Conservation (phyloP, 1,140 invertebrate species). For the Meloidogyne exigua region DNA sequence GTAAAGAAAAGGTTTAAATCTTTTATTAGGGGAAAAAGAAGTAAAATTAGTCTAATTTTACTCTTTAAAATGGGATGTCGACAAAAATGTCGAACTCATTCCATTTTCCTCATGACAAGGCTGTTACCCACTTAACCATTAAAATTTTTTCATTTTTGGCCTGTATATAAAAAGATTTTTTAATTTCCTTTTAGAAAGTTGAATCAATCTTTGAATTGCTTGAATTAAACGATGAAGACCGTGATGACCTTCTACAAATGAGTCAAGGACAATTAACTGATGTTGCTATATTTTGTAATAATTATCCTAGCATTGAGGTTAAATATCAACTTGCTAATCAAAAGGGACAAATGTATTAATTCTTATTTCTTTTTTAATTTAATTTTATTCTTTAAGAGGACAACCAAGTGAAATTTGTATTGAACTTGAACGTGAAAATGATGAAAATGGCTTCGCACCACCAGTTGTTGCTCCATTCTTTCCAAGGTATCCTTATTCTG, state of each 20-base stretch:
- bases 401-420: slow-evolving; percentile 77
- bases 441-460: slow-evolving; percentile 90
- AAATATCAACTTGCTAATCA: slow-evolving; percentile 86
- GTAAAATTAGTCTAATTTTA: no score
- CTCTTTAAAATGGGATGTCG: no score
- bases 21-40: no score
- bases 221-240: slow-evolving; percentile 92
- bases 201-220: slow-evolving; percentile 92
- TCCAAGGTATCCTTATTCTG: slow-evolving; percentile 73
- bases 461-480: slow-evolving; percentile 90
- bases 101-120: no score
- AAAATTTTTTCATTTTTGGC: background rate
- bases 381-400: slow-evolving; percentile 72
- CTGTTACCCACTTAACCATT: no score
- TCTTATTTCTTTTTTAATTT: slow-evolving; percentile 27
- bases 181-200: background rate
- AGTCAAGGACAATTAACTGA: slow-evolving; percentile 86
- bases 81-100: no score
- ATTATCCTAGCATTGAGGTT: slow-evolving; percentile 97
- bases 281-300: slow-evolving; percentile 94
- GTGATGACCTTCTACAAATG: slow-evolving; percentile 80
- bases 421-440: slow-evolving; percentile 86
- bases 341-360: slow-evolving; percentile 65
- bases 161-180: background rate
- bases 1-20: slow-evolving; percentile 81